Percentiles rank a stretch among this genome's conserved stretches.
Conservation (phyloP, 2,888 invertebrate species). For the Scaptomyza tumidula region DNA sequence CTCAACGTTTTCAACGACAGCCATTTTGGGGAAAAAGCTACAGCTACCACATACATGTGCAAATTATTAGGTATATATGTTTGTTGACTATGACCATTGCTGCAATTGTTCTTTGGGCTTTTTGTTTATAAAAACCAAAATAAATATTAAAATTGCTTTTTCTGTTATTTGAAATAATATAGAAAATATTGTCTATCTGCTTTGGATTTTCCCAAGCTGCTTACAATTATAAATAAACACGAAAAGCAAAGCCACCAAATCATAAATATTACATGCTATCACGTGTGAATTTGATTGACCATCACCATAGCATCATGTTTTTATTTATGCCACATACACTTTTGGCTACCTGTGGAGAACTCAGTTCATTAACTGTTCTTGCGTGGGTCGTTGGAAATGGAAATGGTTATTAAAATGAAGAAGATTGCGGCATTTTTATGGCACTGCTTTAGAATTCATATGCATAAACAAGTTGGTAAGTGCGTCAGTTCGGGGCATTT, state of each 20-base stretch:
- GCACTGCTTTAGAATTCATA: conserved; percentile 46
- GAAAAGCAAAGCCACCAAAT: conserved; percentile 36
- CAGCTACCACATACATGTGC: conserved; percentile 11
- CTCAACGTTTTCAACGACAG: conserved; percentile 25
- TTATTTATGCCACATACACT: conserved; percentile 41
- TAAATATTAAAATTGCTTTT: not conserved
- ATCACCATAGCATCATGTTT: conserved; percentile 50
- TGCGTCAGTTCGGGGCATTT: conserved; percentile 52
- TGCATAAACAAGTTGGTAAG: conserved; percentile 58
- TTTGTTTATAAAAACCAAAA: not conserved
- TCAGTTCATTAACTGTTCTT: conserved; percentile 51
- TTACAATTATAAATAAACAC: conserved; percentile 48
- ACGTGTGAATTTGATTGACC: conserved; percentile 62
- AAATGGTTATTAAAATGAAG: conserved; percentile 35
- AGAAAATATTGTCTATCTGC: not conserved
- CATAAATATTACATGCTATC: conserved; percentile 64
- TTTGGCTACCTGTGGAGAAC: conserved; percentile 60
- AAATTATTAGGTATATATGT: not conserved
- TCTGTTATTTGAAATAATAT: too few species aligned
- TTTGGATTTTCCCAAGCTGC: conserved; percentile 9
- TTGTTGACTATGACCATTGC: not conserved
- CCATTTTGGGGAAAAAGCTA: conserved; percentile 58
- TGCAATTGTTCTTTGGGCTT: not conserved
- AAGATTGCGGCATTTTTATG: conserved; percentile 49
- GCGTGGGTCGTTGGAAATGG: conserved; percentile 40